A percentile compares a stretch with the other conserved stretches of the same genome.
Conservation (phyloP, 1,140 invertebrate genomes). For the Glossosoma conforme region DNA sequence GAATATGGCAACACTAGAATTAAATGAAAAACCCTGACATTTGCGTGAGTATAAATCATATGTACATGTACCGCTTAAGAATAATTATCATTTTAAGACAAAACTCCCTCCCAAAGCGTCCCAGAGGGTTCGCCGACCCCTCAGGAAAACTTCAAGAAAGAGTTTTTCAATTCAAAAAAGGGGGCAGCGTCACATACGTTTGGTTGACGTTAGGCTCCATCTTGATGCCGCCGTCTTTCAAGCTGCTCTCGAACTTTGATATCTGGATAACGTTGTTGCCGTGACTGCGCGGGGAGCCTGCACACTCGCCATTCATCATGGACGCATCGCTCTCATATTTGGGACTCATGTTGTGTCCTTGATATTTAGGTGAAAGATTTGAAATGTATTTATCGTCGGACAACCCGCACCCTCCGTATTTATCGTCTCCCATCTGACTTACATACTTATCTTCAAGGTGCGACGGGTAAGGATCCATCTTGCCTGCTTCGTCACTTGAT, state of each 20-base stretch:
- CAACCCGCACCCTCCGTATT: slow-evolving; percentile 40
- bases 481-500: slow-evolving; percentile 47
- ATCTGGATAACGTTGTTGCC: slow-evolving; percentile 27
- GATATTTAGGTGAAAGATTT: slow-evolving; percentile 54
- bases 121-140: background rate
- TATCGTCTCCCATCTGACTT: slow-evolving; percentile 41
- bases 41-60: slow-evolving; percentile 1
- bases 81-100: background rate
- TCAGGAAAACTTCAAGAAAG: slow-evolving; percentile 49
- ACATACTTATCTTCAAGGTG: slow-evolving; percentile 52
- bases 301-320: slow-evolving; percentile 48
- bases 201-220: slow-evolving; percentile 56
- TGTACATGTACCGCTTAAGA: slow-evolving; percentile 20
- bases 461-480: slow-evolving; percentile 39
- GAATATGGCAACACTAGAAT: background rate
- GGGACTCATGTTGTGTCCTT: slow-evolving; percentile 52
- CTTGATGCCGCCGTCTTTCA: slow-evolving; percentile 60
- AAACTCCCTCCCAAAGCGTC: slow-evolving; percentile 21
- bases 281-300: slow-evolving; percentile 47
- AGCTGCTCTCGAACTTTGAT: too few species aligned
- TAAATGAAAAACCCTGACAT: background rate
- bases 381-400: slow-evolving; percentile 42
- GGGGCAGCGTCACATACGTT: slow-evolving; percentile 64
- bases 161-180: slow-evolving; percentile 71
- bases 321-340: slow-evolving; percentile 50